Evolutionary conservation across 2,113 vertebrate genomes (phyloP), one percentile per base, ranked within the genome.

Genomic region (Zapus hudsonius): DNA sequence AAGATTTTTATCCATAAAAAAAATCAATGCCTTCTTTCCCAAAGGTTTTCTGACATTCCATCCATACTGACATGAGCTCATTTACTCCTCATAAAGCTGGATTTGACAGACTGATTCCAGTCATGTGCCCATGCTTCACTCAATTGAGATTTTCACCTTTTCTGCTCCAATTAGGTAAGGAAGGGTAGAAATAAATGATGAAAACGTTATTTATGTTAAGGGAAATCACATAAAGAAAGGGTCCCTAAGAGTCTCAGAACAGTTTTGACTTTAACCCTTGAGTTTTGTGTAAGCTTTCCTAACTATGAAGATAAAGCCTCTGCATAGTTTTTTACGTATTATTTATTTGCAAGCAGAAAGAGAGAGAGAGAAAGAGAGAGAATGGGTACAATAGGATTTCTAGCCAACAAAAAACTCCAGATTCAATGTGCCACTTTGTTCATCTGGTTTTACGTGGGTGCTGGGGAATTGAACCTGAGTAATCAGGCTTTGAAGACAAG

Each of bases 1-100:
- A 83, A 66, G 13, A 84, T 67, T 70, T 84, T 87, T 91, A 82
- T 69, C 40, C 42, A 57, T 78, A 64, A 69, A 72, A 73, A 83
- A 80, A 61, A 67, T 78, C 15, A 40, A 22, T 82, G 57, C 52
- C 36, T 6, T 69, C 59, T 83, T 92, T 72, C 63, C 47, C 23
- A 40, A 61, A 74, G 40, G 36, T 69, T 94, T 90, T 87, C 86
- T 79, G 79, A 70, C 69, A 73, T 76, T 67, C 38, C 23, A 22
- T 88, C 69, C 59, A 80, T 42, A 38, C 25, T 59, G 63, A 42
- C 69, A 64, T 89, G n/a, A 64, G 75, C 38, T 4, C 20, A 20
- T 81, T 80, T 80, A 66, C 55, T 75, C 10, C 61, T 84, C 42
- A 63, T 25, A 42, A 33, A 31, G 31, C 44, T 59, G 23, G 81